phyloP scores from a whole-genome alignment of 2,888 invertebrate genomes.

The Eurois occulta region DNA sequence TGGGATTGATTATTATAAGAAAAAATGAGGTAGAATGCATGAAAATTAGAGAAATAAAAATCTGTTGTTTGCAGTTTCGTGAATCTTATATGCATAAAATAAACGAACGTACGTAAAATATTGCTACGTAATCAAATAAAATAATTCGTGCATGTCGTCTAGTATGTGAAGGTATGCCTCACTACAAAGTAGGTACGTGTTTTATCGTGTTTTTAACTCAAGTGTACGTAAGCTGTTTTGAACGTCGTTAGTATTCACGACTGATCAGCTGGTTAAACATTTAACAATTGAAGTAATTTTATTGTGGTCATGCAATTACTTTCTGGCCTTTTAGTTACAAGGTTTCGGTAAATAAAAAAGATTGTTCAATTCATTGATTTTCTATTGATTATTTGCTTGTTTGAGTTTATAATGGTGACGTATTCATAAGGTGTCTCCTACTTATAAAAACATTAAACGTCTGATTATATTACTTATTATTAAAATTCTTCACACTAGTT shows the following conservation, averaged over 20 bases:
- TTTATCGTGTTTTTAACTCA: conserved; percentile 76
- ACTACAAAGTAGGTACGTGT: conserved; percentile 65
- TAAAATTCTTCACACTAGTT: background rate
- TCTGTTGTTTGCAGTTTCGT: background rate
- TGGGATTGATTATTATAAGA: background rate
- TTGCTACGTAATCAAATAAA: conserved; percentile 46
- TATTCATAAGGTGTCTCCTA: background rate
- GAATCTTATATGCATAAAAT: background rate
- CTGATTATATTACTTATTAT: background rate
- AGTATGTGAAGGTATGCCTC: conserved; percentile 39
- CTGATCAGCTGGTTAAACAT: conserved; percentile 84
- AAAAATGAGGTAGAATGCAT: background rate
- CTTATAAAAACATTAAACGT: background rate
- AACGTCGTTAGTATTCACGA: conserved; percentile 71
- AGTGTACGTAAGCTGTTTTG: conserved; percentile 75
- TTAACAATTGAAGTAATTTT: conserved; percentile 80
- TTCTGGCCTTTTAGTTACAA: conserved; percentile 69
- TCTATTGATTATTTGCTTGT: conserved; percentile 28
- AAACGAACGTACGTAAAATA: background rate
- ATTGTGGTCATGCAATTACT: conserved; percentile 71
- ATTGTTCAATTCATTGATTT: conserved; percentile 40
- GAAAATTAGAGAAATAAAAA: background rate
- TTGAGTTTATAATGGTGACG: conserved; percentile 3
- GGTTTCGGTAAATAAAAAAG: conserved; percentile 50
- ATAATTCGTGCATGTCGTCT: conserved; percentile 42